Percentiles rank a stretch among this genome's conserved stretches.
Conservation (phyloP, 2,797 vertebrate genomes). For the Rallus crepitans region DNA sequence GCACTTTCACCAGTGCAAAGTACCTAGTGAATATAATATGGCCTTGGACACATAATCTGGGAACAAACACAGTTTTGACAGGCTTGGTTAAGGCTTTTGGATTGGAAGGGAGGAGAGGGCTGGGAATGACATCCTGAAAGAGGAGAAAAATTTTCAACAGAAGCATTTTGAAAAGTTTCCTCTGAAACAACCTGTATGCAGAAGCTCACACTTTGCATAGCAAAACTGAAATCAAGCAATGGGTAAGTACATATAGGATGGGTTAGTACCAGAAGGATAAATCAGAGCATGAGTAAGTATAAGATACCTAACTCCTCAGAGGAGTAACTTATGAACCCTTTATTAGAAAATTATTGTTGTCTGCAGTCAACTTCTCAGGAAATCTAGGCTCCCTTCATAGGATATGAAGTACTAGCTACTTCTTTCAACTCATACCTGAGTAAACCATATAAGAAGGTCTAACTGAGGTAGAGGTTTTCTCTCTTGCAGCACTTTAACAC, state of each 20-base stretch:
- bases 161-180: background rate
- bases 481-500: background rate
- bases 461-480: background rate
- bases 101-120: background rate
- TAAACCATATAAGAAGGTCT: background rate
- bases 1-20: background rate
- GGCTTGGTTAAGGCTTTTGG: background rate
- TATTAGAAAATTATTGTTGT: background rate
- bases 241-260: background rate
- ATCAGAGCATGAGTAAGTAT: background rate
- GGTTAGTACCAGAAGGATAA: background rate
- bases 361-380: rapidly evolving
- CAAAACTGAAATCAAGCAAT: background rate
- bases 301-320: background rate
- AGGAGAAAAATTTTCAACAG: background rate
- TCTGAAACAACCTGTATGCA: rapidly evolving
- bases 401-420: background rate
- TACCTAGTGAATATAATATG: background rate
- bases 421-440: background rate
- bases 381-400: background rate
- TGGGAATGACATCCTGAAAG: background rate
- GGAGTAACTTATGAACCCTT: background rate
- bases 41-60: background rate
- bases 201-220: background rate
- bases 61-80: background rate